Evolutionary conservation across 2,888 invertebrate species (phyloP).

Genomic region (Pilophorus perplexus): DNA sequence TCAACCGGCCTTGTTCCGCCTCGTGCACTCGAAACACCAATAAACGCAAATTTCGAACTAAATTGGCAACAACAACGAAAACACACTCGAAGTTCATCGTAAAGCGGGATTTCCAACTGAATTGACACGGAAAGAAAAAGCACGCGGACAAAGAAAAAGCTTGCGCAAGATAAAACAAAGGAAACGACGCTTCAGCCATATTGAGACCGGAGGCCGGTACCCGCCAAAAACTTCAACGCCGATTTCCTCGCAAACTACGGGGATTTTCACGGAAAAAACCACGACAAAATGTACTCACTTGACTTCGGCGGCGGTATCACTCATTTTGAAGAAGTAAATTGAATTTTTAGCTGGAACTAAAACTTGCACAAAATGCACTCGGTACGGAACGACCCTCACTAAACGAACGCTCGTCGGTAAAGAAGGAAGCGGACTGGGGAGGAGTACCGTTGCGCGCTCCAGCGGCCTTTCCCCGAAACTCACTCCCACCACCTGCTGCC

Average conservation of each 20-base stretch:
- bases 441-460: conserved; percentile 32
- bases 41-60: neutral
- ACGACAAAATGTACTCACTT: conserved; percentile 59
- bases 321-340: conserved; percentile 57
- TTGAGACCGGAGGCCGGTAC: conserved; percentile 35
- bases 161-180: neutral
- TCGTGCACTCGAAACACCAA: neutral
- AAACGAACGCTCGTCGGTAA: conserved; percentile 49
- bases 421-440: conserved; percentile 50
- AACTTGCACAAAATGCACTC: conserved; percentile 53
- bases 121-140: too few relatives aligned
- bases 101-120: too few relatives aligned
- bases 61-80: neutral
- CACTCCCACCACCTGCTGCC: neutral
- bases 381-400: conserved; percentile 50
- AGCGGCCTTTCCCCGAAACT: conserved; percentile 12
- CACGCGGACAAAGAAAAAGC: too few relatives aligned
- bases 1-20: conserved; percentile 4
- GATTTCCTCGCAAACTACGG: neutral
- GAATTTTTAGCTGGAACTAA: neutral
- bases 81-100: too few relatives aligned
- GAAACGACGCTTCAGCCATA: conserved; percentile 45
- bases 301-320: conserved; percentile 62
- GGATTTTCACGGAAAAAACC: neutral
- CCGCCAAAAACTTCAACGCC: conserved; percentile 34